Percentiles rank a stretch among this genome's conserved stretches.
phyloP scores from a whole-genome alignment of 2,888 invertebrate genomes.

The Choreutis nemorana region DNA sequence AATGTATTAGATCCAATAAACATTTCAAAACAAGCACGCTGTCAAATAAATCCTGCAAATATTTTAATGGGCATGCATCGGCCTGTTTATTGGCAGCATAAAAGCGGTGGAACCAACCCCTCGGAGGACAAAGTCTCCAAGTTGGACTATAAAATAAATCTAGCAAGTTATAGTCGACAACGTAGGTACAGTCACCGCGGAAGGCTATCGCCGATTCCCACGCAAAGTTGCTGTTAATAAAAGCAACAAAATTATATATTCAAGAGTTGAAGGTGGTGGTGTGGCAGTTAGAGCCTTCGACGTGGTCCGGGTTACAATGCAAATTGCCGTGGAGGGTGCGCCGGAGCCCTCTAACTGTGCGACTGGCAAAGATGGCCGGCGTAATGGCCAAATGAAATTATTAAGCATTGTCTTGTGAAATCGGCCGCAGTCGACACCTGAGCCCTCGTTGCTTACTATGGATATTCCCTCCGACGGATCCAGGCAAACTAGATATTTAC shows the following conservation, averaged over 20 bases:
- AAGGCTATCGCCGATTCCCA: conserved; percentile 64
- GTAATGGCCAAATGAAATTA: conserved; percentile 66
- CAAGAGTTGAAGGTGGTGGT: conserved; percentile 65
- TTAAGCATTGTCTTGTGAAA: conserved; percentile 67
- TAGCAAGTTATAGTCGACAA: conserved; percentile 61
- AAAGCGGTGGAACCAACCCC: conserved; percentile 43
- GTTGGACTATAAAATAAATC: conserved; percentile 61
- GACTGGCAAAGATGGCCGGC: conserved; percentile 64
- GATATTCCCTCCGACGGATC: conserved; percentile 24
- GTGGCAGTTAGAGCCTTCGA: conserved; percentile 58
- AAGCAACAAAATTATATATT: conserved; percentile 67
- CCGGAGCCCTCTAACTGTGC: conserved; percentile 63
- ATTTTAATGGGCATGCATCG: conserved; percentile 57
- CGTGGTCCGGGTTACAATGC: conserved; percentile 67
- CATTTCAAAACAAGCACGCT: conserved; percentile 45
- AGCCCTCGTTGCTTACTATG: conserved; percentile 43
- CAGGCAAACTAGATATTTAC: not conserved
- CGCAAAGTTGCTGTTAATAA: conserved; percentile 64
- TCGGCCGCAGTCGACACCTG: conserved; percentile 66
- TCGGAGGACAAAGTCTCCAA: conserved; percentile 45
- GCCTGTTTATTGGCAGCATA: conserved; percentile 56
- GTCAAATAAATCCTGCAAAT: conserved; percentile 61
- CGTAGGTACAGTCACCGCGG: conserved; percentile 59
- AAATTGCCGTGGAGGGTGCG: conserved; percentile 63
- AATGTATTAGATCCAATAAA: conserved; percentile 49